Conservation (phyloP, 1,140 invertebrate genomes). For the Pomacea maculata region DNA sequence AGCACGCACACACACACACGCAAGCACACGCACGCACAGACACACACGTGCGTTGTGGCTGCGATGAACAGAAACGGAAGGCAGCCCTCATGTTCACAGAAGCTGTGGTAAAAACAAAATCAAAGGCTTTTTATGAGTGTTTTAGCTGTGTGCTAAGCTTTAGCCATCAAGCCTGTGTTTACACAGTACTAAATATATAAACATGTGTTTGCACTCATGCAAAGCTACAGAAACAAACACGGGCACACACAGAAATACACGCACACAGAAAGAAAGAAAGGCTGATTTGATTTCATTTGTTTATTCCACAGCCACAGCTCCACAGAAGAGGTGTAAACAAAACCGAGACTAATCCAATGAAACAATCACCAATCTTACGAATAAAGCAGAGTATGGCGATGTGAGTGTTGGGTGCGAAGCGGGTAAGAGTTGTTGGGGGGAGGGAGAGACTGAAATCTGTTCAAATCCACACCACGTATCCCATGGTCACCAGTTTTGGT, state of each 20-base stretch:
- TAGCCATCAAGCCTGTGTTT: background rate
- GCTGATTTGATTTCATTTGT: too few species aligned
- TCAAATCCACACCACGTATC: too few species aligned
- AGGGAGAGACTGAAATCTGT: too few species aligned
- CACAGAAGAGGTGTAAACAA: too few species aligned
- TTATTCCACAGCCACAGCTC: too few species aligned
- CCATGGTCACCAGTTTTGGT: too few species aligned
- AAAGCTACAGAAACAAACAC: background rate
- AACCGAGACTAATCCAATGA: background rate
- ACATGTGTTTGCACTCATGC: background rate
- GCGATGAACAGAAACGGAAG: background rate
- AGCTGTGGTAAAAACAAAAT: background rate
- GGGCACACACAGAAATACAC: background rate
- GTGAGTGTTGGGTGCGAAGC: too few species aligned
- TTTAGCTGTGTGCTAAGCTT: background rate
- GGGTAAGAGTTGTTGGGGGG: too few species aligned
- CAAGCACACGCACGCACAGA: background rate
- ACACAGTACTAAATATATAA: background rate
- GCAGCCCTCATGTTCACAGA: background rate
- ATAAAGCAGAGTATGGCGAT: background rate
- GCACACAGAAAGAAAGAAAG: constrained; percentile 2
- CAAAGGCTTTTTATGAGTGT: background rate
- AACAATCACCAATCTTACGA: background rate
- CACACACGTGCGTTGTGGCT: background rate
- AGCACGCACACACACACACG: constrained; percentile 9